A percentile compares a stretch with the other conserved stretches of the same genome.
Evolutionary conservation across 2,888 invertebrate genomes (phyloP).

Genomic region (Automeris io): DNA sequence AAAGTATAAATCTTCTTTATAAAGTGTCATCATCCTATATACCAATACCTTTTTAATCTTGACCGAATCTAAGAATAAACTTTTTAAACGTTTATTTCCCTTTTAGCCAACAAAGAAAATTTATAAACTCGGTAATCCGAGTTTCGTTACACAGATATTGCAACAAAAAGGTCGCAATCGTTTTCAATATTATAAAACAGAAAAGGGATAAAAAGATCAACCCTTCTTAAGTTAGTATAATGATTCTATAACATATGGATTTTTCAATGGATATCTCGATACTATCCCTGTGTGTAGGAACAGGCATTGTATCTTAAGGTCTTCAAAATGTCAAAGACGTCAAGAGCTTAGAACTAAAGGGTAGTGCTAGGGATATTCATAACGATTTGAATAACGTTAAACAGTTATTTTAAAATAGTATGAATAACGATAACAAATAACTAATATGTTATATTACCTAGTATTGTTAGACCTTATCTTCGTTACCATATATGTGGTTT

Average conservation of each 20-base stretch:
- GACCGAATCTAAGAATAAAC: too few species aligned
- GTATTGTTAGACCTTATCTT: too few species aligned
- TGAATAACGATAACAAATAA: too few species aligned
- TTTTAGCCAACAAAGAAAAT: too few species aligned
- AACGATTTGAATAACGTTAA: not conserved
- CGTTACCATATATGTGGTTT: too few species aligned
- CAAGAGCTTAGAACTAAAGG: constrained; percentile 41
- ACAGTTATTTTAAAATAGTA: not conserved
- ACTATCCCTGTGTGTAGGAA: constrained; percentile 31
- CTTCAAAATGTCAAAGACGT: constrained; percentile 52
- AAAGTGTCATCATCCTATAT: too few species aligned
- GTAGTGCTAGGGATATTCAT: constrained; percentile 32
- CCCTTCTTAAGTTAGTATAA: constrained; percentile 6
- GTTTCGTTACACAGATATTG: not conserved
- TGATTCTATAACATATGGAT: not conserved
- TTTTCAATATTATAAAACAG: constrained; percentile 9
- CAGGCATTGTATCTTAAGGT: constrained; percentile 29
- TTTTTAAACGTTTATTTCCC: too few species aligned
- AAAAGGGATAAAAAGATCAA: constrained; percentile 8
- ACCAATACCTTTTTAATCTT: too few species aligned
- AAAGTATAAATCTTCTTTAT: too few species aligned
- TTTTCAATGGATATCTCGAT: not conserved
- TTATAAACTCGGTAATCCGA: not conserved
- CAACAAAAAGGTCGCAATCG: constrained; percentile 7
- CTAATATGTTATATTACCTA: too few species aligned